phyloP scores from a whole-genome alignment of 1,140 invertebrate genomes.

The Stegodyphus mimosarum region DNA sequence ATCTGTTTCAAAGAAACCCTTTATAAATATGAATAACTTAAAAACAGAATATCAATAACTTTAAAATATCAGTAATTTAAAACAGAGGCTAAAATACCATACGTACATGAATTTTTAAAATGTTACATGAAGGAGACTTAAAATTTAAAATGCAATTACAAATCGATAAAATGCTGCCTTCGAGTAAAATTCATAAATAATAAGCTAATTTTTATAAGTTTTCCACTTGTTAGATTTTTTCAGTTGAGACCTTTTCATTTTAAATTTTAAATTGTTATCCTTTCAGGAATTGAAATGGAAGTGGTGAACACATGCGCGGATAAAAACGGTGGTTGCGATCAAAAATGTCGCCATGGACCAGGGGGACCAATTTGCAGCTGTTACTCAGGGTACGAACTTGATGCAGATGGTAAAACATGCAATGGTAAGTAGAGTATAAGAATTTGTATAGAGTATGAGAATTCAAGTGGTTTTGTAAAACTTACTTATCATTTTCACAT shows the following conservation, averaged over 20 bases:
- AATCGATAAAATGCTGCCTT: not conserved
- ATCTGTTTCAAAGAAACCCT: too few relatives aligned
- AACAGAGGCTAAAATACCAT: too few relatives aligned
- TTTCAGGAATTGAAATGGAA: conserved; percentile 61
- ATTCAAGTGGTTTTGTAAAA: too few relatives aligned
- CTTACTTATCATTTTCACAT: too few relatives aligned
- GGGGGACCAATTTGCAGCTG: conserved; percentile 56
- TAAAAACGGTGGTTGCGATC: conserved; percentile 61
- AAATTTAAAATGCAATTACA: too few relatives aligned
- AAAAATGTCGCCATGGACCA: conserved; percentile 58
- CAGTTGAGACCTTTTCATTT: not conserved
- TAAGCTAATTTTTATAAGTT: not conserved
- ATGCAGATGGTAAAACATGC: conserved; percentile 51
- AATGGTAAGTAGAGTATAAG: conserved; percentile 46
- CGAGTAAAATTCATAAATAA: not conserved
- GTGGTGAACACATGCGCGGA: conserved; percentile 57
- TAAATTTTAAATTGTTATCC: not conserved
- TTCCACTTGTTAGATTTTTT: not conserved
- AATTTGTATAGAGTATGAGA: too few relatives aligned
- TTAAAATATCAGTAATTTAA: too few relatives aligned
- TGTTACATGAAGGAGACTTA: too few relatives aligned
- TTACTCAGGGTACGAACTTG: conserved; percentile 53
- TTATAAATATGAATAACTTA: too few relatives aligned
- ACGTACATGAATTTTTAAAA: too few relatives aligned
- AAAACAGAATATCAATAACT: too few relatives aligned